phyloP scores from a whole-genome alignment of 2,888 invertebrate genomes.

The Campaea margaritaria region DNA sequence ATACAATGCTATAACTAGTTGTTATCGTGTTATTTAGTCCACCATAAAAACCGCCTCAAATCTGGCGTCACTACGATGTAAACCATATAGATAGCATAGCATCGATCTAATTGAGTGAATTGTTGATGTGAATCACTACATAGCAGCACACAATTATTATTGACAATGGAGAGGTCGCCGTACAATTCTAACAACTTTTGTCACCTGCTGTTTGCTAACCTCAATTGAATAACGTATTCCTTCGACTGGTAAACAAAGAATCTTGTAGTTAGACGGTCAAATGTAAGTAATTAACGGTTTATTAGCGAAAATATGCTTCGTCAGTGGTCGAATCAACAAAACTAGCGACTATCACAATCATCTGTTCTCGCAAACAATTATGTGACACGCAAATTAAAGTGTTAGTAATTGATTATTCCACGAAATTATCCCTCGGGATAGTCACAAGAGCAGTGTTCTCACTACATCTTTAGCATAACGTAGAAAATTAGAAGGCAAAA shows the following conservation, averaged over 20 bases:
- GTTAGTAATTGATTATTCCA: conserved; percentile 42
- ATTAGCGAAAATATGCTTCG: conserved; percentile 51
- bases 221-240: conserved; percentile 56
- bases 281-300: conserved; percentile 21
- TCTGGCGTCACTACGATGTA: conserved; percentile 7
- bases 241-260: conserved; percentile 36
- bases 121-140: conserved; percentile 28
- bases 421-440: conserved; percentile 52
- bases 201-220: conserved; percentile 53
- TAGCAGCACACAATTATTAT: conserved; percentile 15
- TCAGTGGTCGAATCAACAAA: conserved; percentile 54
- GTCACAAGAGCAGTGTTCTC: conserved; percentile 67
- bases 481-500: conserved; percentile 68
- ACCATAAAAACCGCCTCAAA: conserved; percentile 5
- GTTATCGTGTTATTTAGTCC: neutral
- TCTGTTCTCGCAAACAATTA: conserved; percentile 57
- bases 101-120: conserved; percentile 24
- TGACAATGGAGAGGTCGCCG: conserved; percentile 28
- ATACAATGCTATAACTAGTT: neutral
- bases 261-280: conserved; percentile 28
- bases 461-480: conserved; percentile 62
- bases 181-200: conserved; percentile 34
- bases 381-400: conserved; percentile 48
- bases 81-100: conserved; percentile 14
- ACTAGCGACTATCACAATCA: conserved; percentile 67